Percentiles rank a stretch among this genome's conserved stretches.
These are phyloP conservation scores for Xestia xanthographa DNA, from an alignment of 2,888 invertebrate genomes.

Conservation along the genomic window DNA sequence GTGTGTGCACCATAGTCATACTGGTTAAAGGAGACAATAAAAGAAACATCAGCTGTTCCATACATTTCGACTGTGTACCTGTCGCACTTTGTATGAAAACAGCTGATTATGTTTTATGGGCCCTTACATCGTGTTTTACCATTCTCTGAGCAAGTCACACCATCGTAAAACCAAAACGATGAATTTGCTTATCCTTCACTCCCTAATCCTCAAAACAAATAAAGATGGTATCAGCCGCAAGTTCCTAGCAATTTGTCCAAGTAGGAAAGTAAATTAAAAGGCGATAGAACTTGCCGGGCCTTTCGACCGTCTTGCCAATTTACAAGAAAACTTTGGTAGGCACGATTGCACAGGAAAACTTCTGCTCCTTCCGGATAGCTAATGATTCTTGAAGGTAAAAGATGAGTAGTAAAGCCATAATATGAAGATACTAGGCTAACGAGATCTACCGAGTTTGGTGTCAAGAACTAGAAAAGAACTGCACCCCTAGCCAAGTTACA, in stretches of 20 bases:
- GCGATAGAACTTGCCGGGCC: constrained; percentile 7
- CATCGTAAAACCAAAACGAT: neutral
- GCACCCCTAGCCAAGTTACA: too few relatives aligned
- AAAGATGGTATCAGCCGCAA: neutral
- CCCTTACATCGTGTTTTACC: neutral
- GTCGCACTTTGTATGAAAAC: too few relatives aligned
- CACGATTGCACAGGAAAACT: constrained; percentile 29
- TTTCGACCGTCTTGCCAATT: constrained; percentile 15
- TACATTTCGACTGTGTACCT: too few relatives aligned
- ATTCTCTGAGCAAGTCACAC: neutral
- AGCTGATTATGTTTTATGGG: too few relatives aligned
- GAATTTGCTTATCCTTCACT: neutral
- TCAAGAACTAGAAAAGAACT: neutral
- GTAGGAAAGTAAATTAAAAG: constrained; percentile 29
- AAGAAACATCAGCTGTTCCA: too few relatives aligned
- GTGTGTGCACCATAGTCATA: too few relatives aligned
- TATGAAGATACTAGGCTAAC: neutral
- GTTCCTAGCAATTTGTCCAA: constrained; percentile 20
- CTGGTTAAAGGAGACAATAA: too few relatives aligned
- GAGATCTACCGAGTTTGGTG: neutral
- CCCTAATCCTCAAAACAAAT: constrained; percentile 9
- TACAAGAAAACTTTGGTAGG: constrained; percentile 31
- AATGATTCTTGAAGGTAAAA: constrained; percentile 4
- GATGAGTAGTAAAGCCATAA: neutral
- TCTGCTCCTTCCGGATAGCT: constrained; percentile 5